phyloP scores from a whole-genome alignment of 2,797 vertebrate species.

The Bovichtus variegatus region DNA sequence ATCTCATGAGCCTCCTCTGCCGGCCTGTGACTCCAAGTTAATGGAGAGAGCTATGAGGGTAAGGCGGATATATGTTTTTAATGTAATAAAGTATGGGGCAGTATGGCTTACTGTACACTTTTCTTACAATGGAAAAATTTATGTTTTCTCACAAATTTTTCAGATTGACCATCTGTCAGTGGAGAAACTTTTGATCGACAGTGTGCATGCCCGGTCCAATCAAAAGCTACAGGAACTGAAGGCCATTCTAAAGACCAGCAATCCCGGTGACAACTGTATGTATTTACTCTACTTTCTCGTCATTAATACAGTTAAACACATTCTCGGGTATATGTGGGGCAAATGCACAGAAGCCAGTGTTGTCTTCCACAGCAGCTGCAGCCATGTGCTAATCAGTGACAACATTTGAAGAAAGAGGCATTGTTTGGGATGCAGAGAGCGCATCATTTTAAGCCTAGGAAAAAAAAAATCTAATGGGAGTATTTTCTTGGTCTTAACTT shows the following conservation, averaged over 20 bases:
- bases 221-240: constrained; percentile 98
- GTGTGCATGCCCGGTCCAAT: constrained; percentile 96
- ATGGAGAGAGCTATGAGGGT: constrained; percentile 99
- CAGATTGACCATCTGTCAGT: constrained; percentile 98
- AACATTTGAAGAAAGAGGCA: neutral
- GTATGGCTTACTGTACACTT: neutral
- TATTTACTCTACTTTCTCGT: constrained; percentile 30
- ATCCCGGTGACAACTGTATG: constrained; percentile 95
- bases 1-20: constrained; percentile 96
- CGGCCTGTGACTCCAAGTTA: constrained; percentile 95
- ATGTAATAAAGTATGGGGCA: neutral
- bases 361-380: neutral
- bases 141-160: constrained; percentile 16
- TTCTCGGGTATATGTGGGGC: neutral
- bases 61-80: neutral
- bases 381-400: neutral
- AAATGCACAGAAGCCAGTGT: constrained; percentile 10
- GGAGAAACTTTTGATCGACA: constrained; percentile 98
- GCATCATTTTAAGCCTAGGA: neutral
- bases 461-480: neutral
- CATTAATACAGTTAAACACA: neutral
- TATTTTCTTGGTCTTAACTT: neutral
- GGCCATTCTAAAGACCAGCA: constrained; percentile 94
- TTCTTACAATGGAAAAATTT: neutral
- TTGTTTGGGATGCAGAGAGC: constrained; percentile 2